phyloP scores from a whole-genome alignment of 2,113 vertebrate species.

The Sceloporus undulatus region DNA sequence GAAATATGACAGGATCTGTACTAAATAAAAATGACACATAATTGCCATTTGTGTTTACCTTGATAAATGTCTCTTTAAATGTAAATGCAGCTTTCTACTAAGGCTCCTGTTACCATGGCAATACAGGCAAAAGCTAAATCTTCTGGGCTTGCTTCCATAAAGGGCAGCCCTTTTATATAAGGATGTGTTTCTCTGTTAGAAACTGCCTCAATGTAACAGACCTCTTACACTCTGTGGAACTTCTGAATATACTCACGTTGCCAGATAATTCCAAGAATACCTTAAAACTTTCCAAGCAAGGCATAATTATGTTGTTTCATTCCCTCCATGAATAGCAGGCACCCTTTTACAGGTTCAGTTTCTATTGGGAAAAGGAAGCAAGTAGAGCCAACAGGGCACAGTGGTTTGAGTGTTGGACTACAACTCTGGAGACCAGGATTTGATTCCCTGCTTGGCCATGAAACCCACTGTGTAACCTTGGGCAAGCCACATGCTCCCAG shows the following conservation, averaged over 20 bases:
- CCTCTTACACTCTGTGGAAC: constrained; percentile 19
- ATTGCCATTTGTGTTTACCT: constrained; percentile 54
- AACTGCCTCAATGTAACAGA: constrained; percentile 39
- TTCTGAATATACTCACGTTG: neutral
- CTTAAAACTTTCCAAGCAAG: constrained; percentile 17
- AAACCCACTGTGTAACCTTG: no score
- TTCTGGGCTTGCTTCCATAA: constrained; percentile 10
- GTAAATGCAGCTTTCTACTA: constrained; percentile 64
- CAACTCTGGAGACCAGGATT: no score
- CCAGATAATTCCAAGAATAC: constrained; percentile 17
- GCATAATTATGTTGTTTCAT: neutral
- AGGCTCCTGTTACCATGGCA: constrained; percentile 63
- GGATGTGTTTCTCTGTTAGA: constrained; percentile 23
- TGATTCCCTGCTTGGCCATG: no score
- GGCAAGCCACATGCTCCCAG: no score
- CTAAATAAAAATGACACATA: constrained; percentile 50
- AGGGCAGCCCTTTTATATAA: constrained; percentile 32
- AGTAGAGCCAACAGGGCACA: no score
- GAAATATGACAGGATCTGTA: constrained; percentile 40
- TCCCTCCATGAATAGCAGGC: neutral
- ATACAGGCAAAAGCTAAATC: constrained; percentile 59
- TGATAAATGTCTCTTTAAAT: constrained; percentile 62
- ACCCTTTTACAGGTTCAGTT: neutral
- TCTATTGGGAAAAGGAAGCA: neutral
- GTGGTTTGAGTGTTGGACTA: no score